Evolutionary conservation across 2,888 invertebrate species (phyloP), one percentile per base, ranked within the genome.

Genomic region (Trypoxylon attenuatum): DNA sequence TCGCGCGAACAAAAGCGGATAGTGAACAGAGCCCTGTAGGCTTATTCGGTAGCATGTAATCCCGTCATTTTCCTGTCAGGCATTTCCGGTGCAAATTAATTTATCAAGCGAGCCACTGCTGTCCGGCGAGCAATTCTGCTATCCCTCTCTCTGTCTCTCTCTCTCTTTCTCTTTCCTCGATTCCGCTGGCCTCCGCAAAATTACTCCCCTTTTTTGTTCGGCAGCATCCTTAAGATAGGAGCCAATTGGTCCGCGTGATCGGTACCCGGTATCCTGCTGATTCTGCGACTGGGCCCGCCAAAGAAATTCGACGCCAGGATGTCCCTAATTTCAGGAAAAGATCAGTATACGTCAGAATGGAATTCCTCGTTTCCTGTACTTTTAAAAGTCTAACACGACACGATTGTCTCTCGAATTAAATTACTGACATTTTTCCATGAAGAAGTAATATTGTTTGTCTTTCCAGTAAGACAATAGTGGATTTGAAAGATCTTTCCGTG

Each of bases 31-130:
- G 33, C 42, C 55, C 57, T 29, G 52, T 27, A 18, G 41, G 50
- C 60, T 58, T 49, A 53, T 73, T 73, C 76, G 79, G 80, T 76
- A 76, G 80, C 69, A 65, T 69, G 77, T 83, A 84, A 84, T 77
- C 74, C 78, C 82, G 82, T 79, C 76, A 81, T 82, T 84, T 84
- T 76, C 78, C 73, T 77, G 84, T 83, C 84, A 81, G 82, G 57
- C 69, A 72, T 82, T 84, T 84, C 84, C 83, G 81, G 84, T 79
- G 82, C 74, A 81, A 84, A 84, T 84, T 83, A 84, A 84, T 84
- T 84, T 84, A 84, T 84, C 84, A 82, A 81, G 59, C 64, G 45
- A 58, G 53, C 53, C 62, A 52, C 53, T 53, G 52, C 54, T 50
- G 57, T 15, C 33, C 57, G 41, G 45, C 39, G 50, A 67, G 54